Percentiles rank a stretch among this genome's conserved stretches.
These are phyloP conservation scores for Jacana jacana DNA, from an alignment of 2,113 vertebrate genomes.

Conservation along the genomic window DNA sequence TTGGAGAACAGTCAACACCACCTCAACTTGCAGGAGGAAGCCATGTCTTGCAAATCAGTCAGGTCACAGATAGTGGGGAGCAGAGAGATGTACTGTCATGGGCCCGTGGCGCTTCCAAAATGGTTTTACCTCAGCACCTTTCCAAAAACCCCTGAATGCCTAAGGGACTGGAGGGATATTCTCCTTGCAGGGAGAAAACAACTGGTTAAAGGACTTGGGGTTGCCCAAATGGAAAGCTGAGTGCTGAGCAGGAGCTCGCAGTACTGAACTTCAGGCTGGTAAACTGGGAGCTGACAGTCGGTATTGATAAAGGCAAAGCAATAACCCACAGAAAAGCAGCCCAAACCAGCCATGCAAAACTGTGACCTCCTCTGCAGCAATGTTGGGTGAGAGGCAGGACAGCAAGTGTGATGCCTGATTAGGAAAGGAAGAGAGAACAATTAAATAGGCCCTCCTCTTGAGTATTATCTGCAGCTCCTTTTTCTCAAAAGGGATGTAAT, in stretches of 20 bases:
- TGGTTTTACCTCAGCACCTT: background rate
- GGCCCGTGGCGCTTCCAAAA: background rate
- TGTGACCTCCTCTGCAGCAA: background rate
- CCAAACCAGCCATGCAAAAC: background rate
- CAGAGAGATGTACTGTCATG: rapidly evolving
- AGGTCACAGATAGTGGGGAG: rapidly evolving
- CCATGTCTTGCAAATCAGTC: background rate
- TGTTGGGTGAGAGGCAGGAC: background rate
- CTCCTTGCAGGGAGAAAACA: background rate
- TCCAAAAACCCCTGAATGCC: background rate
- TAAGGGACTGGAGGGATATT: background rate
- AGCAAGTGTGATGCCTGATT: background rate
- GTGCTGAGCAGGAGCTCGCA: background rate
- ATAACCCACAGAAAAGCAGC: background rate
- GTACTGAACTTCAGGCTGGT: background rate
- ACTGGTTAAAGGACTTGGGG: background rate
- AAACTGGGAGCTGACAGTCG: background rate
- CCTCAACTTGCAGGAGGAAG: background rate
- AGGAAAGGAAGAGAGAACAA: background rate
- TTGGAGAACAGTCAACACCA: background rate
- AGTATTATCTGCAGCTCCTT: background rate
- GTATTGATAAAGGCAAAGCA: background rate
- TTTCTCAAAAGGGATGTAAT: background rate
- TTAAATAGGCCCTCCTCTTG: background rate
- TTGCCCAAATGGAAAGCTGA: background rate